Conservation (phyloP, 2,113 vertebrate genomes). For the Neogale vison region DNA sequence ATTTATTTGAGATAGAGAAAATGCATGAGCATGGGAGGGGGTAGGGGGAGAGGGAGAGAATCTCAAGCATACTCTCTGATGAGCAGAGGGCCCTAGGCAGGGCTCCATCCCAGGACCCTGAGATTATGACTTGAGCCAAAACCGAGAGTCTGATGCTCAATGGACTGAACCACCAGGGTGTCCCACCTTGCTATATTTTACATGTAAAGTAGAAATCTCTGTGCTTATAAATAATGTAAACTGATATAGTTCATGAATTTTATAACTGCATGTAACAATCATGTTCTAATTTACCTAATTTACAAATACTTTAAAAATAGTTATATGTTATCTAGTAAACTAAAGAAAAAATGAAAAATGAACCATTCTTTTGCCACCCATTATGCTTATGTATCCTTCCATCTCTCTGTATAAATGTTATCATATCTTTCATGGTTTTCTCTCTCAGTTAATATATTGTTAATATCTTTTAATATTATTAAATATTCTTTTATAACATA, state of each 20-base stretch:
- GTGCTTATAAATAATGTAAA: neutral
- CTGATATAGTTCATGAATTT: neutral
- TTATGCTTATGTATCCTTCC: neutral
- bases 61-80: neutral
- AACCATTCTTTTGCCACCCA: neutral
- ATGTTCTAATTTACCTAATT: neutral
- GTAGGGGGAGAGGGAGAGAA: neutral
- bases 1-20: neutral
- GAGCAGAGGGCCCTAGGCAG: neutral
- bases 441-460: neutral
- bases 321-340: neutral
- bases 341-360: neutral
- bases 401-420: neutral
- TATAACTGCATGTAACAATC: neutral
- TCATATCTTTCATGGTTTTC: neutral
- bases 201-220: neutral
- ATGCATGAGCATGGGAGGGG: neutral
- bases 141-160: neutral
- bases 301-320: neutral
- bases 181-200: neutral
- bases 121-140: neutral
- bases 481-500: neutral
- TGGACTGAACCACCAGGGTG: neutral
- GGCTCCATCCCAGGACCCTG: neutral
- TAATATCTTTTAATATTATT: neutral